Evolutionary conservation across 1,140 invertebrate species (phyloP), one percentile per base, ranked within the genome.

Genomic region (Aphelenchoides fujianensis): DNA sequence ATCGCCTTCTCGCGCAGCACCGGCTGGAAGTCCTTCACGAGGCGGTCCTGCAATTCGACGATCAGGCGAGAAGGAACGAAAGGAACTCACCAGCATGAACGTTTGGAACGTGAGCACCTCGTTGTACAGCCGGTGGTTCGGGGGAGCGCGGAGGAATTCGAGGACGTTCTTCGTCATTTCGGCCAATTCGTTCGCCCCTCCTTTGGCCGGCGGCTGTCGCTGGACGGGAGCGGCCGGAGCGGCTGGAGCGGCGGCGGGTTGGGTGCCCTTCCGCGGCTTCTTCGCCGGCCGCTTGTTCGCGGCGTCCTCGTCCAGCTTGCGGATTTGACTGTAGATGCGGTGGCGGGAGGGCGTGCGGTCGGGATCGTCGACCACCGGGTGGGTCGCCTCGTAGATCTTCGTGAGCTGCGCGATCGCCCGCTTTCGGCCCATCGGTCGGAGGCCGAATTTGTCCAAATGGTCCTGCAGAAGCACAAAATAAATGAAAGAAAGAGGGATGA

Each of bases 391-490:
- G 31, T 36, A 66, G 31, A 37, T 37, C 31, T 35, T 34, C 0
- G 63, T 66, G 1, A 66, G 63, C 32, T n/a, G 0, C 53, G 37
- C 63, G 7, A 66, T 66, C 23, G 63, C 63, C 1, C 63, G 63
- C 7, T 55, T 66, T 37, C 36, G 37, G 31, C 63, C 63, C 63
- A 66, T 66, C 53, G 63, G 63, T 1, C 63, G 63, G 0, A 66
- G 1, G 16, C 63, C 63, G 31, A 34, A n/a, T 0, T 12, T 1
- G 32, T 66, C 63, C 63, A 66, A 30, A 16, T 16, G 31, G n/a
- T 66, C 32, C 63, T 66, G n/a, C n/a, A n/a, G n/a, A 35, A 66
- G 53, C 31, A 66, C 31, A 66, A 12, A 36, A 53, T 53, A 53
- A 70, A 66, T n/a, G 57, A 66, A 55, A 66, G 34, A 36, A 5